Evolutionary conservation across 2,888 invertebrate species (phyloP), one percentile per base, ranked within the genome.

Genomic region (Parnassius orleans): DNA sequence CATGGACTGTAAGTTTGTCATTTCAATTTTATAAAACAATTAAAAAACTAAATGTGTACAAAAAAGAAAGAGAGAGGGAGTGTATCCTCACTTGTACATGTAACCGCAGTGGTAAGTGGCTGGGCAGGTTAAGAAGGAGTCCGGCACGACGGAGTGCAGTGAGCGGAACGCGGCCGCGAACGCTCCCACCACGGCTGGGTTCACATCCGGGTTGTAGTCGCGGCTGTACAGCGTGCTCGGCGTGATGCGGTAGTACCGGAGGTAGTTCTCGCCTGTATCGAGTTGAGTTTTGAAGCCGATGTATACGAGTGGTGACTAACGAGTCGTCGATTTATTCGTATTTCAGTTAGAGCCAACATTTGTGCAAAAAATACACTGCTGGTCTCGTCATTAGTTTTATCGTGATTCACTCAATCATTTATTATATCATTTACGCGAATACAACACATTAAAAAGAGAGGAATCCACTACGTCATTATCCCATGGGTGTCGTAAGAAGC

Each of bases 91-190:
- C 90, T 80, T 87, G 70, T 90, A 79, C 61, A 86, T 72, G 66
- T 83, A 84, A 0, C 81, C 86, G 80, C 77, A 67, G 33, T 83
- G 78, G 57, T 84, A 86, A 43, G 68, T 73, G 9, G 76, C 73
- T 0, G 90, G 86, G 33, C 90, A 88, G 5, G 81, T 76, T 79
- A 84, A 79, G 66, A 92, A 79, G 48, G 84, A 76, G 54, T 87
- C 89, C 0, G 87, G 94, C 64, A 95, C 93, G 55, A 93, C 81
- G 1, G 94, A 92, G 81, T 95, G 95, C 76, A 95, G 93, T 76
- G 93, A 95, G 76, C 95, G 88, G 81, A 95, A 95, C 33, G 95
- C 95, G 0, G 93, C 94, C 0, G 94, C 93, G 74, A 95, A 95
- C 51, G 94, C 93, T 74, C 95, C 95, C 64, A 95, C 88, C 47